Evolutionary conservation across 2,797 vertebrate genomes (phyloP), one percentile per base, ranked within the genome.

Genomic region (Pampus argenteus): DNA sequence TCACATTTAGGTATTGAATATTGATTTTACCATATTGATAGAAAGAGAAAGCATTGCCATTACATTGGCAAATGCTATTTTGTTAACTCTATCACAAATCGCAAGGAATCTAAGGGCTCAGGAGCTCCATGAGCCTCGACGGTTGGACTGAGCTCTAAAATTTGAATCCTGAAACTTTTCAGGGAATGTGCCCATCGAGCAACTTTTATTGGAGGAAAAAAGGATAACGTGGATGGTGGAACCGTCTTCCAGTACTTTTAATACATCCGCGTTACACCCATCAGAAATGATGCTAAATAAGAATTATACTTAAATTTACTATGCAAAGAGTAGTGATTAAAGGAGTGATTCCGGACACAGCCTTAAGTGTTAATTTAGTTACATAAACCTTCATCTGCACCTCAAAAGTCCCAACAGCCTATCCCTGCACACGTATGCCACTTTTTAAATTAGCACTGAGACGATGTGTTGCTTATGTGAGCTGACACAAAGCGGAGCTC

Each of bases 401-500:
- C 9, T 8, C 22, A 44, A 26, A 1, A n/a, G n/a, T n/a, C n/a
- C n/a, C 22, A 40, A 51, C 5, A 38, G 8, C 7, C 36, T 51
- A n/a, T 20, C 15, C 15, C 10, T 23, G n/a, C 25, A 50, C 17
- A 44, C 3, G 6, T 50, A 3, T 49, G 17, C 31, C 40, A 28
- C 26, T 17, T 42, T 42, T 45, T n/a, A 60, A 23, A 45, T n/a
- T 26, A 29, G 49, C 29, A 60, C 4, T 17, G 17, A 44, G 25
- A 5, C 18, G 54, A 61, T 44, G 10, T 36, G 50, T 0, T 49
- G 40, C 18, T 67, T 36, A 79, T 40, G 26, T 66, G 80, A 72
- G 50, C 56, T 13, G 20, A 65, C 48, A 49, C 69, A 62, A 62
- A 74, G 45, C 69, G 48, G 23, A 59, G 52, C 74, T 51, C 18